phyloP scores from a whole-genome alignment of 2,113 vertebrate genomes.

The Solenodon paradoxus region DNA sequence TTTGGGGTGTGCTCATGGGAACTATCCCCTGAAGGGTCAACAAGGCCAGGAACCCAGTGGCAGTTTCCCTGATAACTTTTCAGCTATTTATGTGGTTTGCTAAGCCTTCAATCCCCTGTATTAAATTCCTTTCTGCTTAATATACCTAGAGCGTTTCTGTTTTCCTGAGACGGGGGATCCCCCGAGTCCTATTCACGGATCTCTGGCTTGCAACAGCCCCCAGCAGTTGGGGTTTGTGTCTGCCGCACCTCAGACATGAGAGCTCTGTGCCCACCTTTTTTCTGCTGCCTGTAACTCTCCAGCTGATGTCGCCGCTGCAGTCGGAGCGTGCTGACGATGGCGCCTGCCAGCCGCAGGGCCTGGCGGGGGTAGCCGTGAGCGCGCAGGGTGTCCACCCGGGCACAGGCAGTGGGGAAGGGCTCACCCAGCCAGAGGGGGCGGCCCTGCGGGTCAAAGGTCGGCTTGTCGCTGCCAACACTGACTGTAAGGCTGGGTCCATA shows the following conservation, averaged over 20 bases:
- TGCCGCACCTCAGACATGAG: accelerated
- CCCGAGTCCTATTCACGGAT: too few species aligned
- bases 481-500: slow-evolving; percentile 67
- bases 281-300: slow-evolving; percentile 80
- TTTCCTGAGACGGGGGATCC: too few species aligned
- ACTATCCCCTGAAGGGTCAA: too few species aligned
- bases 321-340: slow-evolving; percentile 78
- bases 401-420: slow-evolving; percentile 81
- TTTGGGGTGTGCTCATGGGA: neutral
- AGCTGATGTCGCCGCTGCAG: slow-evolving; percentile 80
- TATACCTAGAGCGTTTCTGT: neutral
- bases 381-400: slow-evolving; percentile 82
- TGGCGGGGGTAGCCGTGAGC: slow-evolving; percentile 80
- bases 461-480: slow-evolving; percentile 65
- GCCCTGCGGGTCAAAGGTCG: slow-evolving; percentile 80
- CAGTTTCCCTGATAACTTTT: neutral
- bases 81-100: neutral
- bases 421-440: slow-evolving; percentile 82
- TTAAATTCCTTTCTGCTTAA: neutral
- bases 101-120: neutral
- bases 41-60: neutral
- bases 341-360: slow-evolving; percentile 79
- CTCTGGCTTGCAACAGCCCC: neutral
- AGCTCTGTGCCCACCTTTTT: slow-evolving; percentile 72
- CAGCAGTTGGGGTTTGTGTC: neutral